These are phyloP conservation scores for Chamaetylas fuelleborni DNA, from an alignment of 2,113 vertebrate genomes.

Conservation along the genomic window DNA sequence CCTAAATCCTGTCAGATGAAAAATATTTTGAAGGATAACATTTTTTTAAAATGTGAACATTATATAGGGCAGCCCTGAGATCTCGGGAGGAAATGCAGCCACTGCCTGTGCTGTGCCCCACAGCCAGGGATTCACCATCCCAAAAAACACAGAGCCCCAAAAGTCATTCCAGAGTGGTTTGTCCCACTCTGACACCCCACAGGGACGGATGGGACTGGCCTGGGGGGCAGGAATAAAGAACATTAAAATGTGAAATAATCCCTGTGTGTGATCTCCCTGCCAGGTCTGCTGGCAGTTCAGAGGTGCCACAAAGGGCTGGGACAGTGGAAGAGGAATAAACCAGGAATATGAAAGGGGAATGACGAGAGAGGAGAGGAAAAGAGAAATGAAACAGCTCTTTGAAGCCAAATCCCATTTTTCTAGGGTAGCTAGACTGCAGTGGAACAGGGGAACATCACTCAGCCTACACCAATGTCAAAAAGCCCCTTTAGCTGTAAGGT, in stretches of 20 bases:
- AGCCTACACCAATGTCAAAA: neutral
- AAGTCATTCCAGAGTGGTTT: neutral
- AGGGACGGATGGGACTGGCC: neutral
- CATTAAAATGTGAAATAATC: rapidly evolving
- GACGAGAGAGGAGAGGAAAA: neutral
- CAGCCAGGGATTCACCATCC: too few species aligned
- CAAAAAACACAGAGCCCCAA: rapidly evolving
- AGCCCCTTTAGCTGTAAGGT: neutral
- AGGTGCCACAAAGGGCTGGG: neutral
- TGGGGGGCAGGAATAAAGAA: neutral
- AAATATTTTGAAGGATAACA: neutral
- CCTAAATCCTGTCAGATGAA: neutral
- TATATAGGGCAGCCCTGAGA: neutral
- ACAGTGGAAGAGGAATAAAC: neutral
- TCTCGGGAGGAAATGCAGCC: neutral
- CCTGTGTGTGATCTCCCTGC: neutral
- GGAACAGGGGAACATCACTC: neutral
- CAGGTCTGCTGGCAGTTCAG: neutral
- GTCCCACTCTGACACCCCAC: neutral
- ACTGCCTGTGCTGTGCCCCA: neutral
- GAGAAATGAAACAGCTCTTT: neutral
- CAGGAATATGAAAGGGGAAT: neutral
- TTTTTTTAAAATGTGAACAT: neutral
- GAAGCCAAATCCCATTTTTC: neutral
- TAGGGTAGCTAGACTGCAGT: neutral